Evolutionary conservation across 2,888 invertebrate species (phyloP), one percentile per base, ranked within the genome.

Genomic region (Ametastegia equiseti): DNA sequence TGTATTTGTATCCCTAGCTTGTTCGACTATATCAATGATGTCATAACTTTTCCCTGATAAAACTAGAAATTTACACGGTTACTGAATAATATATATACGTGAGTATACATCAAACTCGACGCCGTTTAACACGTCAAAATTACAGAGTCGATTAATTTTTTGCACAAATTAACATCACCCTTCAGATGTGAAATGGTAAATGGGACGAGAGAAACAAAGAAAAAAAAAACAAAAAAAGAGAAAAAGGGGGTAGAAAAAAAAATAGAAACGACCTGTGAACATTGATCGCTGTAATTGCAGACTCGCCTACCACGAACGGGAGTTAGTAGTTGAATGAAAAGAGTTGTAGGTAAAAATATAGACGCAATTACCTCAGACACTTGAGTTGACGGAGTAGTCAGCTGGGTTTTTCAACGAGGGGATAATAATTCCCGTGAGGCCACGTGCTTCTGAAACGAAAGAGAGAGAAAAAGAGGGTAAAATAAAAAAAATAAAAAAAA

Each of bases 361-460:
- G 19, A 33, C 80, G 80, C 80, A 45, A 47, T 65, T 65, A 36
- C 39, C 69, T 33, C 33, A 80, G 50, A 80, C 23, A 71, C 75
- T 75, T 39, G 54, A 54, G 57, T 39, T 54, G 75, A 54, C 75
- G 54, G 57, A 75, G 75, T 54, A 75, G 75, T 54, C 75, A 33
- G 54, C 54, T 19, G 75, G 54, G 75, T 75, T 75, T 75, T 39
- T 57, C 75, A 36, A n/a, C n/a, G 33, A 33, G 50, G 33, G 75
- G 54, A 36, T 57, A 54, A 75, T 75, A 15, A 54, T 54, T 45
- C 75, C 47, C 30, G 27, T 11, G n/a, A 30, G 9, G 30, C 60
- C 30, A 71, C 45, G 30, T 71, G 27, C 45, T 5, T 13, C 7
- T n/a, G 45, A 30, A 30, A 42, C 5, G 15, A 69, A 30, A 15